Evolutionary conservation across 2,113 vertebrate species (phyloP).

Genomic region (Eudyptes chrysolophus): DNA sequence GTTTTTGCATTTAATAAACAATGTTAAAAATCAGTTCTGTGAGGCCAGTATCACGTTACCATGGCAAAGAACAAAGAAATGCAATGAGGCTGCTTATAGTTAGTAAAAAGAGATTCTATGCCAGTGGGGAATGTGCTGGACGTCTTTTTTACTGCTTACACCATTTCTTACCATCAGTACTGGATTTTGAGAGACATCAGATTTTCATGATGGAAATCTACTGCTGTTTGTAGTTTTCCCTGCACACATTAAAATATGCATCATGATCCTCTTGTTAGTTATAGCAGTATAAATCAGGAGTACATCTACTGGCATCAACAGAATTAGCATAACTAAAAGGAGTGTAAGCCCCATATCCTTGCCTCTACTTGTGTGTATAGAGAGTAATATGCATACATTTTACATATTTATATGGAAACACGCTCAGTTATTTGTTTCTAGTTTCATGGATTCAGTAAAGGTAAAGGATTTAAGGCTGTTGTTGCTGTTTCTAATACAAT

Average conservation of each 20-base stretch:
- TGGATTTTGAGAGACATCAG: background rate
- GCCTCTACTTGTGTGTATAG: rapidly evolving
- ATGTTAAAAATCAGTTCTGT: background rate
- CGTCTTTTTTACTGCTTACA: background rate
- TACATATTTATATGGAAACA: background rate
- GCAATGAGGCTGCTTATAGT: background rate
- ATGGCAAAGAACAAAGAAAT: background rate
- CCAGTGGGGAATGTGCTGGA: background rate
- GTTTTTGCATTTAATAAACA: background rate
- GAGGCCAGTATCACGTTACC: background rate
- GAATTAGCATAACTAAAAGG: background rate
- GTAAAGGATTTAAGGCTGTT: background rate
- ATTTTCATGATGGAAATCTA: background rate
- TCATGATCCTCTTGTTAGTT: background rate
- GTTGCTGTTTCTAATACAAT: background rate
- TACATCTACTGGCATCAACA: background rate
- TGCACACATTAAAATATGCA: background rate
- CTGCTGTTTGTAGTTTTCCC: background rate
- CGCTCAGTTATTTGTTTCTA: background rate
- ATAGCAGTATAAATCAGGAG: background rate
- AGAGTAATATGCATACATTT: background rate
- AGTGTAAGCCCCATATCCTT: background rate
- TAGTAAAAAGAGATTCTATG: background rate
- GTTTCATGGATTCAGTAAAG: background rate
- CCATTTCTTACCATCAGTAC: background rate